Evolutionary conservation across 2,113 vertebrate species (phyloP).

Genomic region (Oostethus manadensis): DNA sequence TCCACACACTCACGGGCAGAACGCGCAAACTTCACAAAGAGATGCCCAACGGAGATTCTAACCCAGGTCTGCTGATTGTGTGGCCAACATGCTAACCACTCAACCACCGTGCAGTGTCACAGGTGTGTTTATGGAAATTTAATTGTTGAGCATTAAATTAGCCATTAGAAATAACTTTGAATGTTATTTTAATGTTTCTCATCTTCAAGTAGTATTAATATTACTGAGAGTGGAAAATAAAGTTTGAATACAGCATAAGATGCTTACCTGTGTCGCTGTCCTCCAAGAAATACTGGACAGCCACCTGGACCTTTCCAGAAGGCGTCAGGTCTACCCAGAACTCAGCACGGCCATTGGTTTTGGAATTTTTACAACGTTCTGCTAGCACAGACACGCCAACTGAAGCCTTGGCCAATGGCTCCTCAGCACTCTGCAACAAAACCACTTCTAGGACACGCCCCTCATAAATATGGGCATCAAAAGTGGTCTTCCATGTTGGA

Average conservation of each 20-base stretch:
- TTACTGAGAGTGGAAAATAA: not conserved
- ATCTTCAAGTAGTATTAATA: not conserved
- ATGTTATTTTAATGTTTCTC: not conserved
- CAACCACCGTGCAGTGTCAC: too few relatives aligned
- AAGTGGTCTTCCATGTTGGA: constrained; percentile 85
- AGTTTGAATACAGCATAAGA: not conserved
- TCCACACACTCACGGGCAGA: too few relatives aligned
- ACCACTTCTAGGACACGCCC: constrained; percentile 91
- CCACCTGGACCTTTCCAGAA: constrained; percentile 68
- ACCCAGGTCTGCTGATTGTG: too few relatives aligned
- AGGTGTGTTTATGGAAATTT: too few relatives aligned
- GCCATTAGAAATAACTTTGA: too few relatives aligned
- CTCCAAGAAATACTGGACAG: constrained; percentile 69
- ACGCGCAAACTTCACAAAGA: too few relatives aligned
- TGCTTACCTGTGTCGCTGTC: constrained; percentile 59
- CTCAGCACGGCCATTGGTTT: constrained; percentile 73
- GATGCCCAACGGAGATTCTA: too few relatives aligned
- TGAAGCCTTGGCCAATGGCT: constrained; percentile 85
- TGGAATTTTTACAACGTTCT: constrained; percentile 88
- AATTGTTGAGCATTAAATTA: not conserved
- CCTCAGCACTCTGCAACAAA: constrained; percentile 86
- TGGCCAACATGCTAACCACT: too few relatives aligned
- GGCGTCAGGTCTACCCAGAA: constrained; percentile 86
- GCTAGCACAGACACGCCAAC: constrained; percentile 86
- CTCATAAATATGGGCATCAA: constrained; percentile 93